Percentiles rank a stretch among this genome's conserved stretches.
These are phyloP conservation scores for Chelidonichthys spinosus DNA, from an alignment of 2,797 vertebrate species.

Conservation along the genomic window DNA sequence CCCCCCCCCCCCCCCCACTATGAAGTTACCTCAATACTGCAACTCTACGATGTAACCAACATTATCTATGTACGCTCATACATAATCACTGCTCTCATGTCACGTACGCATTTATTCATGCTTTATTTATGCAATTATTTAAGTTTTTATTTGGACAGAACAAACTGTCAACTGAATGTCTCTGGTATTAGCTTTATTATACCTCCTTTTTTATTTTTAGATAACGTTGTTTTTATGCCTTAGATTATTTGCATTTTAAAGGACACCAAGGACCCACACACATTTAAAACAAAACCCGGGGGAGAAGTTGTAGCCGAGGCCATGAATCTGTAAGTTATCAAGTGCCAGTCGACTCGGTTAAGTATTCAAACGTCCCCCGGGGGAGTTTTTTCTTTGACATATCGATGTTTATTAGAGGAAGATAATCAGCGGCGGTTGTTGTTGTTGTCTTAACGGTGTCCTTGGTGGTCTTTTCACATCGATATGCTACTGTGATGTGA, in stretches of 20 bases:
- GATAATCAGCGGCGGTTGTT: constrained; percentile 35
- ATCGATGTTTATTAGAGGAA: constrained; percentile 39
- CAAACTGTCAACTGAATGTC: constrained; percentile 79
- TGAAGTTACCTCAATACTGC: constrained; percentile 72
- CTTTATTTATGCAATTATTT: constrained; percentile 82
- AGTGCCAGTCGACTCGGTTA: constrained; percentile 73
- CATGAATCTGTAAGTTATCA: constrained; percentile 53
- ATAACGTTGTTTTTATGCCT: constrained; percentile 64
- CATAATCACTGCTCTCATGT: constrained; percentile 53
- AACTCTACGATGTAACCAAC: constrained; percentile 53
- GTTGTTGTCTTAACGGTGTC: constrained; percentile 58
- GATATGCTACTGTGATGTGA: constrained; percentile 65
- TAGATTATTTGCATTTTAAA: constrained; percentile 71
- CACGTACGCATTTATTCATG: constrained; percentile 51
- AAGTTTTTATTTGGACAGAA: constrained; percentile 65
- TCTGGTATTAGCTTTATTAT: constrained; percentile 79
- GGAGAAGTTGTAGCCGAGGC: constrained; percentile 36
- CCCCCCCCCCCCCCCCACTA: constrained; percentile 9
- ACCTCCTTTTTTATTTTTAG: constrained; percentile 33
- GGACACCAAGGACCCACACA: constrained; percentile 70
- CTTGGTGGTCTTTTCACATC: constrained; percentile 69
- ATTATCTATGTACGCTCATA: constrained; percentile 49
- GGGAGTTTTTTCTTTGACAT: constrained; percentile 16
- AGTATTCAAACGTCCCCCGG: constrained; percentile 17
- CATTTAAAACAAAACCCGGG: constrained; percentile 27